Conservation (phyloP, 2,113 vertebrate species). For the Aptenodytes forsteri region DNA sequence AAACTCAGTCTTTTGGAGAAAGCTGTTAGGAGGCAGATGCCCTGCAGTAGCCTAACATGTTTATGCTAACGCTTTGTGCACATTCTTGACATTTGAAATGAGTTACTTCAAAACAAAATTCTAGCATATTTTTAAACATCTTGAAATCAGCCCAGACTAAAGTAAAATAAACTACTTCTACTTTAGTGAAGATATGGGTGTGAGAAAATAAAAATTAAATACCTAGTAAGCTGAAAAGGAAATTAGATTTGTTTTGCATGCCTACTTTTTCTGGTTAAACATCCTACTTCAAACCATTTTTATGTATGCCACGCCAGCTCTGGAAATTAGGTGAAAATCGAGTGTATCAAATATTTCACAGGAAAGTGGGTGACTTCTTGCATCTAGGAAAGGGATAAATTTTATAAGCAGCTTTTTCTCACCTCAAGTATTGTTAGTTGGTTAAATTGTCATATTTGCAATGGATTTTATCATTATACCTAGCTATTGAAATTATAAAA, state of each 20-base stretch:
- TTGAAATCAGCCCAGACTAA: neutral
- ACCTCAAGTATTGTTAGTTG: neutral
- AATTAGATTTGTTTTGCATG: neutral
- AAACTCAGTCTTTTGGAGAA: neutral
- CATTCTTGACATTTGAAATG: neutral
- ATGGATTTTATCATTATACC: neutral
- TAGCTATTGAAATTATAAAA: neutral
- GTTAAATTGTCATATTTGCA: neutral
- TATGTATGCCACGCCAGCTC: neutral
- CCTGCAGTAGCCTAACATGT: rapidly evolving
- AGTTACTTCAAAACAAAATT: neutral
- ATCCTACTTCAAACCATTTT: too few relatives aligned
- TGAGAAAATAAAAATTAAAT: neutral
- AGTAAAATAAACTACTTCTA: neutral
- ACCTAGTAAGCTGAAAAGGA: neutral
- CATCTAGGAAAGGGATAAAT: neutral
- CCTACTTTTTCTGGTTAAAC: neutral
- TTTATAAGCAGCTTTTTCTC: neutral
- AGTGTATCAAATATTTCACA: neutral
- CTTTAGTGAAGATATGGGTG: neutral
- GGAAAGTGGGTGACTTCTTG: neutral
- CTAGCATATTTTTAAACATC: neutral
- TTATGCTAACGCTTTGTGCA: neutral
- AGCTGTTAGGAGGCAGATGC: neutral
- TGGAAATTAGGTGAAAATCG: neutral